These are phyloP conservation scores for Neodiprion virginianus DNA, from an alignment of 1,140 invertebrate species.

Conservation along the genomic window DNA sequence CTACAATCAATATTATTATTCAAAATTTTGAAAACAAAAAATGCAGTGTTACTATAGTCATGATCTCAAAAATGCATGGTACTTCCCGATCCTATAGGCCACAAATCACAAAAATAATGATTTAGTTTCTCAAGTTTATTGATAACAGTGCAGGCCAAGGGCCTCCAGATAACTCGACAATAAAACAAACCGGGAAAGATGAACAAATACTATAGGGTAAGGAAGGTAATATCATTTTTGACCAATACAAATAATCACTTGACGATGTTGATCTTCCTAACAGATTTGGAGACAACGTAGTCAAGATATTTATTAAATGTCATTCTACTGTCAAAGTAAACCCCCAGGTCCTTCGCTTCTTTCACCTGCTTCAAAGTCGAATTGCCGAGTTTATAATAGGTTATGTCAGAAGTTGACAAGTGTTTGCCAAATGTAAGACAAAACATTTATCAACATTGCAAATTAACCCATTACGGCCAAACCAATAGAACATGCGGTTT, in stretches of 20 bases:
- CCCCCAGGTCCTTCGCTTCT: background rate
- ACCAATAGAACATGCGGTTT: background rate
- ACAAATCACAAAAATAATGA: too few relatives aligned
- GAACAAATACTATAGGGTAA: too few relatives aligned
- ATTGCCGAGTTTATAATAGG: background rate
- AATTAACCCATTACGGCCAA: background rate
- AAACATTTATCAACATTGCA: background rate
- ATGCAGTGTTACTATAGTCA: too few relatives aligned
- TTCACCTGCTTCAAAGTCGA: background rate
- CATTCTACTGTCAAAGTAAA: background rate
- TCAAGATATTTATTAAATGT: background rate
- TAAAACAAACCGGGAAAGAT: too few relatives aligned
- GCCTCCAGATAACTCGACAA: too few relatives aligned
- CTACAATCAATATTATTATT: too few relatives aligned
- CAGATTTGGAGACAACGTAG: background rate
- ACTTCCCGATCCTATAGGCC: too few relatives aligned
- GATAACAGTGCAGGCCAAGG: too few relatives aligned
- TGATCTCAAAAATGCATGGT: too few relatives aligned
- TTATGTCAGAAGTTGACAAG: background rate
- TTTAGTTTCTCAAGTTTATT: too few relatives aligned
- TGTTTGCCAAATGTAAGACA: background rate
- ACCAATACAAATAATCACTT: background rate
- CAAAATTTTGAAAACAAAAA: too few relatives aligned
- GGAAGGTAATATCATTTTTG: too few relatives aligned
- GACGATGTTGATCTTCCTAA: background rate